Percentiles rank a stretch among this genome's conserved stretches.
These are phyloP conservation scores for Phoenoteleia sp. DNA, from an alignment of 2,888 invertebrate species.

Conservation along the genomic window DNA sequence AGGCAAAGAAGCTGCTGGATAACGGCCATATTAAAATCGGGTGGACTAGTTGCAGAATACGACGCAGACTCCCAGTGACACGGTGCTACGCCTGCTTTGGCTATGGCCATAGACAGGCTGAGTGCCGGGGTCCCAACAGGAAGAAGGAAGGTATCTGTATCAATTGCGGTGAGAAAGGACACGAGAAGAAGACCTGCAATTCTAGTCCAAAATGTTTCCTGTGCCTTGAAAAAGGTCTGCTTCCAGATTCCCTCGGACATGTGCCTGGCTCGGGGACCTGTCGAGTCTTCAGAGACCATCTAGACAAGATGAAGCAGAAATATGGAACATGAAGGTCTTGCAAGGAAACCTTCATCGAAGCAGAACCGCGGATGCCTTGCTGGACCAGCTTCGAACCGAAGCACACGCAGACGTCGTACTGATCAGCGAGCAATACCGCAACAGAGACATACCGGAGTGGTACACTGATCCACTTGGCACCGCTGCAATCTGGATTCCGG, in stretches of 20 bases:
- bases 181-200: neutral
- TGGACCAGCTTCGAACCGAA: neutral
- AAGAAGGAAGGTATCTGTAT: neutral
- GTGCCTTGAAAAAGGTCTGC: neutral
- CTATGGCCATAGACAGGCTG: constrained; percentile 26
- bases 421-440: constrained; percentile 34
- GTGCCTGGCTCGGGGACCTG: constrained; percentile 46
- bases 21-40: neutral
- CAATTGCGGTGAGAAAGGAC: neutral
- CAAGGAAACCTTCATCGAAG: constrained; percentile 72
- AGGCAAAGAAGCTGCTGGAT: neutral
- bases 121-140: constrained; percentile 10
- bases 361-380: constrained; percentile 51
- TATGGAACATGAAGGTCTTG: constrained; percentile 11
- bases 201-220: neutral
- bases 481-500: constrained; percentile 49
- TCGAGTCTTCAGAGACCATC: constrained; percentile 26
- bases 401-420: constrained; percentile 3
- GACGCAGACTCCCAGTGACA: constrained; percentile 22
- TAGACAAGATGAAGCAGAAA: constrained; percentile 1
- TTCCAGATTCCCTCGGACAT: constrained; percentile 28
- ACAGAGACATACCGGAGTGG: constrained; percentile 15
- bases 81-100: constrained; percentile 62
- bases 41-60: no score
- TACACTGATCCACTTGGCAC: constrained; percentile 24